These are phyloP conservation scores for Calephelis perditalis DNA, from an alignment of 2,888 invertebrate genomes.

Conservation along the genomic window DNA sequence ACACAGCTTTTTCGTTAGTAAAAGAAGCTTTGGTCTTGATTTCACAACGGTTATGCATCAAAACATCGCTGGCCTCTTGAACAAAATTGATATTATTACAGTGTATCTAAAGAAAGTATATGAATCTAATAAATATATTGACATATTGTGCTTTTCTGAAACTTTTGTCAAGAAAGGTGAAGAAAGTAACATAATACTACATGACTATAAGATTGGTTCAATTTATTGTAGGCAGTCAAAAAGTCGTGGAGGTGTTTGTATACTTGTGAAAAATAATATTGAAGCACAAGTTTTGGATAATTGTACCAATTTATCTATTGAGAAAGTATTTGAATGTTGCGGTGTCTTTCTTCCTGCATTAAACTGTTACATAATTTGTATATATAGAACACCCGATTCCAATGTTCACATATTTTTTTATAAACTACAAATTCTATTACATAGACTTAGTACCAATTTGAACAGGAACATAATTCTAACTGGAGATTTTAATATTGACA, in stretches of 20 bases:
- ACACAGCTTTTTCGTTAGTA: not conserved
- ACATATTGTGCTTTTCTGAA: conserved; percentile 22
- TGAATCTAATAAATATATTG: conserved; percentile 1
- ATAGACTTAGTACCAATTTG: not conserved
- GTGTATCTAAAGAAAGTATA: conserved; percentile 15
- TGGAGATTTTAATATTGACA: not conserved
- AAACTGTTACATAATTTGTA: not conserved
- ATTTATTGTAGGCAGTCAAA: not conserved
- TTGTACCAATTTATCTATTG: not conserved
- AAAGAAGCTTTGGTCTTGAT: not conserved
- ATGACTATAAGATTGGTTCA: conserved; percentile 16
- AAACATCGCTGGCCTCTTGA: conserved; percentile 20
- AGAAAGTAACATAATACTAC: conserved; percentile 17
- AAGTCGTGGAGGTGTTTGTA: conserved; percentile 8
- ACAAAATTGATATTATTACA: conserved; percentile 17
- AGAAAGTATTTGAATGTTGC: conserved; percentile 18
- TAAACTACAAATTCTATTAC: not conserved
- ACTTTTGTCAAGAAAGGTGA: conserved; percentile 21
- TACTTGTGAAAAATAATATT: conserved; percentile 8
- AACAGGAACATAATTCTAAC: not conserved
- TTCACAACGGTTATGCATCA: conserved; percentile 18
- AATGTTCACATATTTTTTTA: not conserved
- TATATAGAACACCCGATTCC: not conserved
- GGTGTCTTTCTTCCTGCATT: conserved; percentile 3
- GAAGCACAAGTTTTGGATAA: conserved; percentile 4